Evolutionary conservation across 2,888 invertebrate species (phyloP).

Genomic region (Muscina levida): DNA sequence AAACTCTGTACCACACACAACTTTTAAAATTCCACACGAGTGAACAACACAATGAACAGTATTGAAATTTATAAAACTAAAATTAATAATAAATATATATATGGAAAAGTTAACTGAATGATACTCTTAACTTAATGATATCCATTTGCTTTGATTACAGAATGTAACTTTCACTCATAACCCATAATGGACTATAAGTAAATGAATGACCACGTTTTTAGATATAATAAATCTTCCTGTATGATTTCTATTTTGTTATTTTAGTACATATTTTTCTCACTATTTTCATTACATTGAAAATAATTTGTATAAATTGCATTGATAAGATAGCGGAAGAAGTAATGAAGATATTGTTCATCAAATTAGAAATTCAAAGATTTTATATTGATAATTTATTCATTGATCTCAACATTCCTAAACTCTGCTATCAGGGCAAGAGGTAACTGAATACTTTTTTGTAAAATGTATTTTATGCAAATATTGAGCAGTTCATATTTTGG

Average conservation of each 20-base stretch:
- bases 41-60: background rate
- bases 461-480: slow-evolving; percentile 22
- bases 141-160: background rate
- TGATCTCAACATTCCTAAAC: slow-evolving; percentile 9
- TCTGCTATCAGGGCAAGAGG: background rate
- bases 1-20: background rate
- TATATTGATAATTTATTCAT: background rate
- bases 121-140: background rate
- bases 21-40: background rate
- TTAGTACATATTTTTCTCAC: background rate
- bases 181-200: background rate
- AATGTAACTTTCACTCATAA: background rate
- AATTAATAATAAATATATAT: background rate
- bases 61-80: slow-evolving; percentile 4
- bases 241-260: too few species aligned
- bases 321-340: background rate
- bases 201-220: background rate
- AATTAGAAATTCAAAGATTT: background rate
- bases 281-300: slow-evolving; percentile 45
- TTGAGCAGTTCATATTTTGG: background rate
- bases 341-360: background rate
- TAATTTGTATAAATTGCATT: slow-evolving; percentile 63
- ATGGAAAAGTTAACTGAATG: background rate
- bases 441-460: slow-evolving; percentile 10
- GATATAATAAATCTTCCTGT: background rate